Base-by-base conservation (phyloP, 2,888 invertebrate species). In the Stictocephala bisonia region DNA sequence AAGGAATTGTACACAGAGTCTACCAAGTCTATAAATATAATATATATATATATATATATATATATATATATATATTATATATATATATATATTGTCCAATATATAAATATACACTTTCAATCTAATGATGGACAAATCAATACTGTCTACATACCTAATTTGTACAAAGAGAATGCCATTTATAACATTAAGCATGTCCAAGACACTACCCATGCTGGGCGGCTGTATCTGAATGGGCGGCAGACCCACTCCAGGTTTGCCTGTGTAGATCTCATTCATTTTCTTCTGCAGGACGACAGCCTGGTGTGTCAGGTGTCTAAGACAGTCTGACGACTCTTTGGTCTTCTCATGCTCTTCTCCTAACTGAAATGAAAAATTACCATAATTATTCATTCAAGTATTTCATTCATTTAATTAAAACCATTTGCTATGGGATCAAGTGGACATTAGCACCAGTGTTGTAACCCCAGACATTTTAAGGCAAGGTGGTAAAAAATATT, bases 141-240 rank as follows among this genome's bases (percentile, higher is more conserved):
- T n/a, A n/a, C n/a, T n/a, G n/a, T n/a, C n/a, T n/a, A n/a, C 79
- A 82, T 81, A 95, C 95, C 95, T 95, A 81, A 99, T 95, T 86
- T 97, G 97, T 81, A 99, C 96, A 85, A 98, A 97, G 71, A 99
- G 90, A 80, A 99, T 97, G 72, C 99, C 99, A 85, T 99, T 99
- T 84, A 99, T 96, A 77, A 97, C 93, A 86, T 99, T 99, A 80
- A 99, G 90, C 93, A 98, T 97, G 82, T 99, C 99, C 77, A 99
- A 88, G 70, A 99, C 97, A 76, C 95, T 96, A 77, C 94, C 94
- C 92, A 99, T 94, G 73, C 97, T 95, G 50, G 99, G 99, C 74
- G 97, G 96, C 85, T 98, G 97, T 80, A 98, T 97, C 87, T 97
- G 94, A 78, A 96, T 94, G 71, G 95, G 95, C 56, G 95, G 93